phyloP scores from a whole-genome alignment of 1,140 invertebrate genomes.

The Megathymus violae region DNA sequence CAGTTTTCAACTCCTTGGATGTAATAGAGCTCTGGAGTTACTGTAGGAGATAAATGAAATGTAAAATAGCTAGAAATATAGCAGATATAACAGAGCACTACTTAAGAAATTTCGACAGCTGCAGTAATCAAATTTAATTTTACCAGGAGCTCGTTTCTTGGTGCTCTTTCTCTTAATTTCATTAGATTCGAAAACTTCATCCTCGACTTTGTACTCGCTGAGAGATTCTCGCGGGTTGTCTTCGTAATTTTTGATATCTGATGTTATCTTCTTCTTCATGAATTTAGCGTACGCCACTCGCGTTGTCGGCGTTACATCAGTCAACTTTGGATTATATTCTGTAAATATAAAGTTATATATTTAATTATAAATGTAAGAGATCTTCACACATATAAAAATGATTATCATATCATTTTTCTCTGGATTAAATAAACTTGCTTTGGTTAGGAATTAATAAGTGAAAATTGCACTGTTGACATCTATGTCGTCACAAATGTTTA shows the following conservation, averaged over 20 bases:
- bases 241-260: constrained; percentile 80
- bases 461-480: too few species aligned
- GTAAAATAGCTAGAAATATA: constrained; percentile 14
- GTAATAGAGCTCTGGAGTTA: too few species aligned
- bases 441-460: too few species aligned
- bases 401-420: constrained; percentile 3
- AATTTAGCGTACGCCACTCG: constrained; percentile 94
- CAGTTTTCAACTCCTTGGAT: too few species aligned
- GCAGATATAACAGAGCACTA: constrained; percentile 10
- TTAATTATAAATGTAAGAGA: neutral
- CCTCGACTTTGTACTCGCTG: constrained; percentile 56
- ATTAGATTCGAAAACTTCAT: constrained; percentile 64
- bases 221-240: constrained; percentile 52
- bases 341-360: constrained; percentile 39
- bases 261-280: constrained; percentile 88
- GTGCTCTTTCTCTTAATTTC: constrained; percentile 35
- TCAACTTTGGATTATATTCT: constrained; percentile 92
- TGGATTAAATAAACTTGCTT: too few species aligned
- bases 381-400: too few species aligned
- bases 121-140: constrained; percentile 3
- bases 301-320: constrained; percentile 88
- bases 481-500: too few species aligned
- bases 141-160: constrained; percentile 39
- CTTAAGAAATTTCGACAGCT: constrained; percentile 34
- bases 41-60: too few species aligned